These are phyloP conservation scores for Apis florea DNA, from an alignment of 1,140 invertebrate genomes.

Conservation along the genomic window DNA sequence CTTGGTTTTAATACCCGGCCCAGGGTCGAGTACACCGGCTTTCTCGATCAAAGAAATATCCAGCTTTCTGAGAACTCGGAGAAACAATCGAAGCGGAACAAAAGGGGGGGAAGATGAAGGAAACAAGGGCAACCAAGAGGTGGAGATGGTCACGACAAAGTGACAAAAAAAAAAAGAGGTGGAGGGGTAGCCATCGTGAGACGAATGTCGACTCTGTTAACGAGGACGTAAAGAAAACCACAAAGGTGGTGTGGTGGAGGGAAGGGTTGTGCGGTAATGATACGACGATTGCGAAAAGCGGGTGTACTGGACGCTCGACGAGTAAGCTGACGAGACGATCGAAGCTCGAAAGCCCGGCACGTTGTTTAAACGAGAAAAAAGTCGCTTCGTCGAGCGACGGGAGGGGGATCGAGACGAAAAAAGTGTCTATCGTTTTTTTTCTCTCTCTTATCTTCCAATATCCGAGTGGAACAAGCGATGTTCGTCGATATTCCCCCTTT, in stretches of 20 bases:
- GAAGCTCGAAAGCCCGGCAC: conserved; percentile 13
- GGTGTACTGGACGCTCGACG: conserved; percentile 9
- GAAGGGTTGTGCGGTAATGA: not conserved
- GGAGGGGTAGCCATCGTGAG: not conserved
- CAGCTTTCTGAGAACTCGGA: not conserved
- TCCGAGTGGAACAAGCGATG: not conserved
- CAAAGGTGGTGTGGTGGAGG: not conserved
- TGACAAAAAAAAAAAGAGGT: too few species aligned
- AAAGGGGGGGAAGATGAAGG: not conserved
- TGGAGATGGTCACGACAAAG: not conserved
- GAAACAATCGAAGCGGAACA: not conserved
- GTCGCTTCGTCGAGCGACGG: conserved; percentile 1
- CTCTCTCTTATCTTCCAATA: not conserved
- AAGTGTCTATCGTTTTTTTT: not conserved
- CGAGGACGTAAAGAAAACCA: not conserved
- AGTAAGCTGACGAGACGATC: conserved; percentile 8
- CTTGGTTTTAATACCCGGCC: conserved; percentile 10
- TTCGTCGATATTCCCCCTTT: not conserved
- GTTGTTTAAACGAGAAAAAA: conserved; percentile 1
- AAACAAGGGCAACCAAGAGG: not conserved
- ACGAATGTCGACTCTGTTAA: not conserved
- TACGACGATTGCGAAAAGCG: too few species aligned
- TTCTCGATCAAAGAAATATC: conserved; percentile 10
- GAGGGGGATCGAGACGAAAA: not conserved
- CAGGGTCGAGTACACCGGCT: conserved; percentile 36